These are phyloP conservation scores for Epizoanthus fatuus DNA, from an alignment of 92 coral and sea anemone species.

Conservation along the genomic window DNA sequence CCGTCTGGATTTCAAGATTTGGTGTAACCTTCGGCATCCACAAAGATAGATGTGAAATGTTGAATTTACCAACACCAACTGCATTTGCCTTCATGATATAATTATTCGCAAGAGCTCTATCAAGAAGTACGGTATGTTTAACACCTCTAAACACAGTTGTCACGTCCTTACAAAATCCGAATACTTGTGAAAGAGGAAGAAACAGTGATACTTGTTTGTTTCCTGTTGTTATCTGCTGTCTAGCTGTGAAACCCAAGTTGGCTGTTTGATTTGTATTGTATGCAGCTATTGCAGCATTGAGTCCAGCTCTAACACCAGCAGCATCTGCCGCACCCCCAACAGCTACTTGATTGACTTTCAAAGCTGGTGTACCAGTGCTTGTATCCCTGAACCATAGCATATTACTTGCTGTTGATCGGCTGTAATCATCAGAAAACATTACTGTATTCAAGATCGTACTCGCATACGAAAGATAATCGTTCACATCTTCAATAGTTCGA, in stretches of 20 bases:
- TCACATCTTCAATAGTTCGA: not conserved
- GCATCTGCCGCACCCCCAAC: not conserved
- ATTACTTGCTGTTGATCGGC: not conserved
- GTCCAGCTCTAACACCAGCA: not conserved
- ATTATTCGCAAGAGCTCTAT: not conserved
- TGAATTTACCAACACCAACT: constrained; percentile 12
- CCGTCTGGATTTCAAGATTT: constrained; percentile 1
- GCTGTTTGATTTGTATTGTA: constrained; percentile 18
- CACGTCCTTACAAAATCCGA: constrained; percentile 23
- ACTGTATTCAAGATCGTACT: not conserved
- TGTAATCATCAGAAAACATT: not conserved
- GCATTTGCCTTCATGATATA: constrained; percentile 23
- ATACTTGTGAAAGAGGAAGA: constrained; percentile 9
- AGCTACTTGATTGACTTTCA: not conserved
- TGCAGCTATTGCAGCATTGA: not conserved
- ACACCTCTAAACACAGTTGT: constrained; percentile 19
- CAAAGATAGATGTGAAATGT: not conserved
- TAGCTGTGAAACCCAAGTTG: constrained; percentile 15
- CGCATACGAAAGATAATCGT: constrained; percentile 9
- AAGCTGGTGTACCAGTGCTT: not conserved
- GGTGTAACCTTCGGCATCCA: not conserved
- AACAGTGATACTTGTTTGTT: not conserved
- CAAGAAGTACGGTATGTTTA: not conserved
- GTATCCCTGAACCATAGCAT: constrained; percentile 30
- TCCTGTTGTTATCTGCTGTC: constrained; percentile 12